Conservation (phyloP, 1,140 invertebrate genomes). For the Drosophila malerkotliana region DNA sequence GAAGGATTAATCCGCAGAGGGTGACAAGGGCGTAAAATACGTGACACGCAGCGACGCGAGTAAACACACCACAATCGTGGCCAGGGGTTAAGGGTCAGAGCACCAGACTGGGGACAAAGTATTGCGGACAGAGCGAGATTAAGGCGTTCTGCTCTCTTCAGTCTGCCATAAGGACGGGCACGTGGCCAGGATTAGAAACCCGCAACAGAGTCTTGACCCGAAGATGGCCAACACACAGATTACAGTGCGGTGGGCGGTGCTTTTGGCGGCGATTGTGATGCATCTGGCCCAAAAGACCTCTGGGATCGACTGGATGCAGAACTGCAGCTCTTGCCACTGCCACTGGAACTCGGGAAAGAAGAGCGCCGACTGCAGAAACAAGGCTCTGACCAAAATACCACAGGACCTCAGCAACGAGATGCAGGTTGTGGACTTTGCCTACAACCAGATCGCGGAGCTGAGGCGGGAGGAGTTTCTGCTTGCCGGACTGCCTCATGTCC, state of each 20-base stretch:
- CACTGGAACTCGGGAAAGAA: constrained; percentile 92
- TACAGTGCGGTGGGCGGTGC: neutral
- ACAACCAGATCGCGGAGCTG: constrained; percentile 89
- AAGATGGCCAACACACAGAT: neutral
- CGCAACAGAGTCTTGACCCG: neutral
- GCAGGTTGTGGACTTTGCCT: constrained; percentile 90
- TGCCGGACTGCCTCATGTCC: constrained; percentile 90
- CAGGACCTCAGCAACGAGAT: constrained; percentile 89
- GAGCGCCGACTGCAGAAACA: constrained; percentile 90
- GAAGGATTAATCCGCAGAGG: constrained; percentile 41
- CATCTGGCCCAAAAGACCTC: constrained; percentile 4
- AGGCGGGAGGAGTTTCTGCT: constrained; percentile 88
- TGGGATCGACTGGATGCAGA: constrained; percentile 85
- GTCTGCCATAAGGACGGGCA: neutral
- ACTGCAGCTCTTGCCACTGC: constrained; percentile 88
- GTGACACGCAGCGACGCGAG: constrained; percentile 28
- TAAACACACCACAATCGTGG: constrained; percentile 9
- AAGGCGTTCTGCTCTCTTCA: neutral
- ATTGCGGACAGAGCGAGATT: constrained; percentile 1
- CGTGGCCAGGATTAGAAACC: neutral
- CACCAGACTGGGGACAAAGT: neutral
- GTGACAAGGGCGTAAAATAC: constrained; percentile 20
- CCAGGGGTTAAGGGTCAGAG: neutral
- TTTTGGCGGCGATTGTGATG: constrained; percentile 1
- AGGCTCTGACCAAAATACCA: constrained; percentile 88